Conservation (phyloP, 2,113 vertebrate species). For the Sinosuthora webbiana region DNA sequence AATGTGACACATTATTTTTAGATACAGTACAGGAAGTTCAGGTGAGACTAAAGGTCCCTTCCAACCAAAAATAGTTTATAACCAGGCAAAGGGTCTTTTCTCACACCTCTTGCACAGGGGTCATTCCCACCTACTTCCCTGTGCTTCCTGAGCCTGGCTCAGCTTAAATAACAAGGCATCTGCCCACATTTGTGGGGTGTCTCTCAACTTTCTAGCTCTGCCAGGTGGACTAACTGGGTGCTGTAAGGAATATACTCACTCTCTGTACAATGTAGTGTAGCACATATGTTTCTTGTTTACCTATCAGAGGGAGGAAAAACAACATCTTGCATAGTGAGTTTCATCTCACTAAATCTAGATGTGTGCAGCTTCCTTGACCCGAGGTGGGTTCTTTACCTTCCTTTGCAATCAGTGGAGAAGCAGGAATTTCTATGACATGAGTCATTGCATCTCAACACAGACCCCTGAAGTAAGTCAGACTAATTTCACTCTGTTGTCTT, state of each 20-base stretch:
- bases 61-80: neutral
- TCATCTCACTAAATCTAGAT: neutral
- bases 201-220: neutral
- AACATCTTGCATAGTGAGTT: neutral
- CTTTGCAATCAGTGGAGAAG: neutral
- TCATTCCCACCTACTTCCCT: neutral
- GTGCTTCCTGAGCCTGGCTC: neutral
- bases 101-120: neutral
- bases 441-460: neutral
- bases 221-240: neutral
- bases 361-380: neutral
- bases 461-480: neutral
- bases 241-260: neutral
- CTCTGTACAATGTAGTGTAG: neutral
- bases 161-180: neutral
- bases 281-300: accelerated
- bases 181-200: neutral
- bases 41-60: neutral
- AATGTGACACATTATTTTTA: neutral
- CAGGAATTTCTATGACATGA: neutral
- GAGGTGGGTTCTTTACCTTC: neutral
- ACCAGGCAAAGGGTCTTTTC: neutral
- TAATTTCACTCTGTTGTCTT: neutral
- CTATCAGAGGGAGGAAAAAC: neutral
- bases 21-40: neutral